Evolutionary conservation across 53 echinoderm and acorn worm species (phyloP), one percentile per base, ranked within the genome.

Genomic region (Zoroaster sp.): DNA sequence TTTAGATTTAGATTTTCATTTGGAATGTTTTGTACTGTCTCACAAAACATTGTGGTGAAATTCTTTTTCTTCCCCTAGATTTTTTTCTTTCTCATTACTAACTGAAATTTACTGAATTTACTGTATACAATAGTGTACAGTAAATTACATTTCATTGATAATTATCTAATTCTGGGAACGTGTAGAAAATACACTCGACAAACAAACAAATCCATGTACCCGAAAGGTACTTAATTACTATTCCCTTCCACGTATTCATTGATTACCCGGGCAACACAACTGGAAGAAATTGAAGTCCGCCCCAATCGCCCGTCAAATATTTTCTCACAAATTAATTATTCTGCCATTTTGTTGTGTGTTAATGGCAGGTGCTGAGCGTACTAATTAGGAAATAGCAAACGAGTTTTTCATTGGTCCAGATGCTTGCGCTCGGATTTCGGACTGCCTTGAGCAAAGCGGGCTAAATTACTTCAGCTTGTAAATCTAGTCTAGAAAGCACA

Each of bases 361-460:
- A 75, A 80, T 63, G 80, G 80, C 80, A 80, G 80, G 80, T 80
- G 80, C 80, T 80, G 54, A 13, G n/a, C 39, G 21, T 55, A 54
- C 80, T 80, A 80, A 80, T 80, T 80, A 80, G 80, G 38, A 80
- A 80, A 80, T 80, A 55, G 65, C 80, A 80, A 80, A 80, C 36
- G 80, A 80, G 80, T 10, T 18, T 38, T 63, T 80, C 63, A 30
- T 21, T 80, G 17, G 63, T 15, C 37, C 59, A 55, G 54, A 80
- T 53, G 37, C 55, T 34, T 31, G 66, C 34, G 39, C 81, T 81
- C 81, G 20, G 14, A 81, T 81, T 81, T 81, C 81, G 20, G 20
- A 28, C 40, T 17, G 81, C 81, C 63, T 81, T 66, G 81, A 63
- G 81, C 41, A 6, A 43, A 18, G 21, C 0, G 43, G 63, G 20